Conservation (phyloP, 2,888 invertebrate species). For the Cephus runcator region DNA sequence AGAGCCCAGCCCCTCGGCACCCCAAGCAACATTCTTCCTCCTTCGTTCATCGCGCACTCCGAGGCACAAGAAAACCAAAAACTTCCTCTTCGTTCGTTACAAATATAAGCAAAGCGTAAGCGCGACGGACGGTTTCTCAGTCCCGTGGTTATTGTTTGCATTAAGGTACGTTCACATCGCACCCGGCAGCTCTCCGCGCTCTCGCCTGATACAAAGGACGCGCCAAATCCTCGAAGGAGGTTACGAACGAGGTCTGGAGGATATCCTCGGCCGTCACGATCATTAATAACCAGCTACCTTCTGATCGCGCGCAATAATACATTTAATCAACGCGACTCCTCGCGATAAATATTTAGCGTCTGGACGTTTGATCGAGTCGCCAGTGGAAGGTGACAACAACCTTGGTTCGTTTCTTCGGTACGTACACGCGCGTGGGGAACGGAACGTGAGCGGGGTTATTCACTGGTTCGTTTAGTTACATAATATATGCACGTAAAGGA, state of each 20-base stretch:
- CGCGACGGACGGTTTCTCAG: no score
- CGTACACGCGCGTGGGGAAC: background rate
- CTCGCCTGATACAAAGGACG: no score
- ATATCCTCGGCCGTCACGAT: no score
- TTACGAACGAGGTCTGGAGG: no score
- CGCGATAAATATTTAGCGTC: no score
- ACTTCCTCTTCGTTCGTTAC: background rate
- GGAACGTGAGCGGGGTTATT: background rate
- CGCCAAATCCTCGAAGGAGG: no score
- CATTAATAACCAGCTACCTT: constrained; percentile 2
- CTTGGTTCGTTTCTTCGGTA: background rate
- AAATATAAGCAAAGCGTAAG: no score
- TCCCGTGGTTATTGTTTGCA: constrained; percentile 9
- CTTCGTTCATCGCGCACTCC: background rate
- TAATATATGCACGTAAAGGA: no score
- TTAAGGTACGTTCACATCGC: constrained; percentile 6
- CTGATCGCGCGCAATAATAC: constrained; percentile 13
- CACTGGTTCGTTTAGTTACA: background rate
- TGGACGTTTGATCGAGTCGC: constrained; percentile 7
- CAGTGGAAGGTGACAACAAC: constrained; percentile 10
- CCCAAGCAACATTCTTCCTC: no score
- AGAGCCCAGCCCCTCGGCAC: no score
- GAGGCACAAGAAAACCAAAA: background rate
- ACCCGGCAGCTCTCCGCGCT: background rate
- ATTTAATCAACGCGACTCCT: no score